phyloP scores from a whole-genome alignment of 2,888 invertebrate species.

The Morpho helenor region DNA sequence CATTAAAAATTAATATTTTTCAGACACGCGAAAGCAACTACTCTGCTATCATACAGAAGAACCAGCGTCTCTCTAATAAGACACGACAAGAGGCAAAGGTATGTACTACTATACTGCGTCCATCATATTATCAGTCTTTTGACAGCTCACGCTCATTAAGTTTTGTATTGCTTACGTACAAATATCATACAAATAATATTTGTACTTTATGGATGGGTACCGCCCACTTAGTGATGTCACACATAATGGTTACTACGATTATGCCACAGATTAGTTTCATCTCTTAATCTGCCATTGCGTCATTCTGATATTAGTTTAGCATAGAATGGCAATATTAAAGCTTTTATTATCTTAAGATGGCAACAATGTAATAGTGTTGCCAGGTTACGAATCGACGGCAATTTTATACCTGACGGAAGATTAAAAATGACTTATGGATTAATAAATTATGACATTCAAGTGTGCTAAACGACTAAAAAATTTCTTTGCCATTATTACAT shows the following conservation, averaged over 20 bases:
- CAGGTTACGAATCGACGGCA: conserved; percentile 18
- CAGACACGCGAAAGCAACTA: conserved; percentile 43
- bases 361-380: conserved; percentile 19
- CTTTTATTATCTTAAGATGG: conserved; percentile 34
- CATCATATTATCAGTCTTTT: no score
- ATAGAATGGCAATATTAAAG: conserved; percentile 39
- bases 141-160: no score
- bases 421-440: neutral
- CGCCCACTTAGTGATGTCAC: no score
- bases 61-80: conserved; percentile 42
- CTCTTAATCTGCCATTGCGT: conserved; percentile 28
- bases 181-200: no score
- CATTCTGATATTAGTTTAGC: conserved; percentile 50
- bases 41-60: conserved; percentile 54
- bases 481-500: conserved; percentile 1
- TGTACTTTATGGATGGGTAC: no score
- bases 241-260: no score
- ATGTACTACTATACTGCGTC: conserved; percentile 22
- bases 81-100: conserved; percentile 44
- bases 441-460: neutral
- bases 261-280: conserved; percentile 29
- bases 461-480: neutral
- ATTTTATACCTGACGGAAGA: neutral
- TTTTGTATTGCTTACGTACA: no score
- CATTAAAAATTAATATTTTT: neutral